Evolutionary conservation across 2,797 vertebrate species (phyloP).

Genomic region (Esox lucius): DNA sequence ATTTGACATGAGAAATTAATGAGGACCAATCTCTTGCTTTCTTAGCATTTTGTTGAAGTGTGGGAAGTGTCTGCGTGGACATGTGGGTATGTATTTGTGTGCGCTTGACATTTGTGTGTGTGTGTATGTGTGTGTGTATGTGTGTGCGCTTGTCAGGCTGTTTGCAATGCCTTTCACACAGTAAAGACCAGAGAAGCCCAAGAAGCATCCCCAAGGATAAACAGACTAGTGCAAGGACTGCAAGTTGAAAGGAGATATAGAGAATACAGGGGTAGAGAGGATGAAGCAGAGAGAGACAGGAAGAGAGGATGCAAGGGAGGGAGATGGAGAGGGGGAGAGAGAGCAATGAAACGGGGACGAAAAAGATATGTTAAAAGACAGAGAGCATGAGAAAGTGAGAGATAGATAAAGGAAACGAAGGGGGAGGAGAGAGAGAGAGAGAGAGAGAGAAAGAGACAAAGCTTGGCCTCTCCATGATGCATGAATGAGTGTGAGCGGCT

Average conservation of each 20-base stretch:
- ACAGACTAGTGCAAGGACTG: not conserved
- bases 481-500: constrained; percentile 9
- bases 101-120: not conserved
- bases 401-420: not conserved
- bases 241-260: not conserved
- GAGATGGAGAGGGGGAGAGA: not conserved
- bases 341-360: too few relatives aligned
- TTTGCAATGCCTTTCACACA: constrained; percentile 17
- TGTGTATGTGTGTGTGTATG: not conserved
- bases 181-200: not conserved
- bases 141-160: not conserved
- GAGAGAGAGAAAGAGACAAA: not conserved
- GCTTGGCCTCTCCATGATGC: constrained; percentile 14
- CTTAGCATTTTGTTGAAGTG: not conserved
- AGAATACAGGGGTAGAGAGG: too few relatives aligned
- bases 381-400: not conserved
- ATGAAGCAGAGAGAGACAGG: not conserved
- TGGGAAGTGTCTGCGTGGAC: not conserved
- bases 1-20: not conserved
- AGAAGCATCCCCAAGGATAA: not conserved
- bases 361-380: not conserved
- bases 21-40: constrained; percentile 13
- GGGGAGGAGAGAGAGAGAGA: too few relatives aligned
- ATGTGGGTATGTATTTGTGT: not conserved
- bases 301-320: not conserved